Base-by-base conservation (phyloP, 2,888 invertebrate species). In the Allophyes oxyacanthae region DNA sequence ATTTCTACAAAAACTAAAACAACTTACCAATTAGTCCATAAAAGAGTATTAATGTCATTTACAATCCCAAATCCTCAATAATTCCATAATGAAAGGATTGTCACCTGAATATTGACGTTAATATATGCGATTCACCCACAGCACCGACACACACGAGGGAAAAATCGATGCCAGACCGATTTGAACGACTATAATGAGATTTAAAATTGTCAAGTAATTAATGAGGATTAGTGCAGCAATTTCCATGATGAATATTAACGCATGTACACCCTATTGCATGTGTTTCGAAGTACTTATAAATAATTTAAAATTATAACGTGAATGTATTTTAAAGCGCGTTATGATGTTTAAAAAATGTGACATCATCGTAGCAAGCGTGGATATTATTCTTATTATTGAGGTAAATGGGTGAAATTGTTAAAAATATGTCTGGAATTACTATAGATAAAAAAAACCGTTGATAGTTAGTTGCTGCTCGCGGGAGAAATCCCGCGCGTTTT, bases 101-200 rank as follows among this genome's bases (percentile, higher is more conserved):
- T 87, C 88, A 91, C 90, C 85, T 81, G 80, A 87, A 76, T 75
- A 57, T 15, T 48, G 67, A 71, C 81, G 84, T 88, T 91, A 91
- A 92, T 89, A 84, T 88, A 91, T 90, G 87, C 87, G 81, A 83
- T 77, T 81, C 83, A 85, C 79, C 82, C 81, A 81, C 71, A 65
- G 82, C 69, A 65, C 64, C 60, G 61, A 55, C 66, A 58, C 59
- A 71, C 68, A 64, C n/a, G 53, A 68, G 77, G 78, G 86, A 91
- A 89, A 91, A 92, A 90, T 91, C 91, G 91, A 91, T 92, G 82
- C 77, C 84, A 83, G 84, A 86, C 87, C 87, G 85, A 90, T 92
- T 91, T 91, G 88, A 83, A 82, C 77, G 82, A 84, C 84, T 84
- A 86, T 90, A 91, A 91, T 89, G 90, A 88, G 88, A 91, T 90